A percentile compares a stretch with the other conserved stretches of the same genome.
phyloP scores from a whole-genome alignment of 2,888 invertebrate species.

The Dendrolimus pini region DNA sequence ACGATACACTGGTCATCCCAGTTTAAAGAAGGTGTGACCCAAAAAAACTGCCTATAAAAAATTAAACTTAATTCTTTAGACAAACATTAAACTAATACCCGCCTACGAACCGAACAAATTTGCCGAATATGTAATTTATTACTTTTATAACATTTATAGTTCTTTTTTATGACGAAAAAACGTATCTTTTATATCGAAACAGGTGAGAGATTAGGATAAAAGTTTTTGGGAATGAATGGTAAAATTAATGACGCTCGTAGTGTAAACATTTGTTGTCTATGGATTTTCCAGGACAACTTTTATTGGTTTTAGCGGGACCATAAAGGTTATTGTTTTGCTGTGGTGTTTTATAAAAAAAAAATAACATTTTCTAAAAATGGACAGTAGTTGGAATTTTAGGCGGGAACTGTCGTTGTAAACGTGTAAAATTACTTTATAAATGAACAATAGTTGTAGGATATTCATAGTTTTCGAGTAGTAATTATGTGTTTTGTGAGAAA shows the following conservation, averaged over 20 bases:
- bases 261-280: constrained; percentile 8
- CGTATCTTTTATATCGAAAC: constrained; percentile 1
- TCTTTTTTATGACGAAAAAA: constrained; percentile 8
- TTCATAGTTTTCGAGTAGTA: too few species aligned
- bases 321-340: too few species aligned
- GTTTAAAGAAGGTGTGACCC: background rate
- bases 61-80: constrained; percentile 10
- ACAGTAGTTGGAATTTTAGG: too few species aligned
- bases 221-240: background rate
- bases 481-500: too few species aligned
- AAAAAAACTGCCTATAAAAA: background rate
- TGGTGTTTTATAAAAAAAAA: too few species aligned
- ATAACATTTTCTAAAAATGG: too few species aligned
- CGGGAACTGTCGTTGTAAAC: too few species aligned
- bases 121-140: constrained; percentile 65
- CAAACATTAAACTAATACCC: constrained; percentile 39
- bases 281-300: background rate
- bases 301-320: too few species aligned
- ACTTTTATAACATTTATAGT: constrained; percentile 6
- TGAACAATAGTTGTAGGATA: too few species aligned
- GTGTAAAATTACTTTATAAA: too few species aligned
- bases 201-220: background rate
- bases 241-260: constrained; percentile 4
- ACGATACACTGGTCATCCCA: background rate
- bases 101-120: constrained; percentile 68